A percentile compares a stretch with the other conserved stretches of the same genome.
phyloP scores from a whole-genome alignment of 2,888 invertebrate genomes.

The Parascotia fuliginaria region DNA sequence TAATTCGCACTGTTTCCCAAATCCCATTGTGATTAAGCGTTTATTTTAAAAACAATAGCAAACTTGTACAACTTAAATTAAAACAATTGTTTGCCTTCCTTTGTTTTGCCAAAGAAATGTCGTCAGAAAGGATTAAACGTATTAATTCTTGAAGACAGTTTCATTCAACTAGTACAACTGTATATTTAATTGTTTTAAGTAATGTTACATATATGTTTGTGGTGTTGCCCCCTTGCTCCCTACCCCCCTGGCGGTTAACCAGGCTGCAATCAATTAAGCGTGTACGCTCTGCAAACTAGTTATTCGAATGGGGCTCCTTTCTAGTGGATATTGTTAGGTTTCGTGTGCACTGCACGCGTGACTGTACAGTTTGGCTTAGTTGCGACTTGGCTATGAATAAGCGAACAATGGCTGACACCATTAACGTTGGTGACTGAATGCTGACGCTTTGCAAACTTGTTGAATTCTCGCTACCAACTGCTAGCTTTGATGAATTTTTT shows the following conservation, averaged over 20 bases:
- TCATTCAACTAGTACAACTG: constrained; percentile 14
- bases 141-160: constrained; percentile 26
- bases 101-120: constrained; percentile 14
- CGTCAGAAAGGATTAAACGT: constrained; percentile 21
- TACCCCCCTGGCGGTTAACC: constrained; percentile 20
- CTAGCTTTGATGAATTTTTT: constrained; percentile 2
- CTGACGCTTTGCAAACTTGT: constrained; percentile 27
- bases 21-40: constrained; percentile 4
- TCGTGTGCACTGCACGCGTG: constrained; percentile 32
- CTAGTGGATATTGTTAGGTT: constrained; percentile 29
- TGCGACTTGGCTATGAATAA: constrained; percentile 44
- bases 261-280: constrained; percentile 55
- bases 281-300: constrained; percentile 42
- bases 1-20: neutral
- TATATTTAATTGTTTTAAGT: constrained; percentile 35
- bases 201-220: constrained; percentile 41
- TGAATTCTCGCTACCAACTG: constrained; percentile 13
- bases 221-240: constrained; percentile 28
- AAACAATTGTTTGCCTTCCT: constrained; percentile 9
- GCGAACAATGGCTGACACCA: constrained; percentile 38
- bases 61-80: constrained; percentile 11
- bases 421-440: constrained; percentile 38
- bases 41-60: constrained; percentile 16
- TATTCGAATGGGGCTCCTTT: constrained; percentile 41
- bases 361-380: constrained; percentile 48